Percentiles rank a stretch among this genome's conserved stretches.
Evolutionary conservation across 2,113 vertebrate genomes (phyloP).

Genomic region (Strigops habroptila): DNA sequence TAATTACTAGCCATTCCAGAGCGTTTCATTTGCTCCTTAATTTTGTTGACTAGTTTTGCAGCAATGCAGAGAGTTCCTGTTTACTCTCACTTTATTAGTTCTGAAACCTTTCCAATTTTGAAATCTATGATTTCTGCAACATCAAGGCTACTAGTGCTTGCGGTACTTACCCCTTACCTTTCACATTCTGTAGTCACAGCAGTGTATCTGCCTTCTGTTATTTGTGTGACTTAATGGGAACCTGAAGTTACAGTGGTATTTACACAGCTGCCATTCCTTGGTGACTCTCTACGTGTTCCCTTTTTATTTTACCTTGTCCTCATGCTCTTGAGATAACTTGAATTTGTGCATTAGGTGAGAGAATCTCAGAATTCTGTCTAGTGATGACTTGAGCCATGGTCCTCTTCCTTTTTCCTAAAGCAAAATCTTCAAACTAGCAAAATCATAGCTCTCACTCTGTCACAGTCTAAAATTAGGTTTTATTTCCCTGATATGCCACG

Average conservation of each 20-base stretch:
- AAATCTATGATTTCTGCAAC: background rate
- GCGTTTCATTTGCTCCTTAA: slow-evolving; percentile 3
- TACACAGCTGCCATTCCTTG: background rate
- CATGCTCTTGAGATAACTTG: background rate
- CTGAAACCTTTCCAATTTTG: background rate
- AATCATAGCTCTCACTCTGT: background rate
- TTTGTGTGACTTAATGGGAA: background rate
- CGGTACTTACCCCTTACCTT: background rate
- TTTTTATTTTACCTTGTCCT: background rate
- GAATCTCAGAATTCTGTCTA: background rate
- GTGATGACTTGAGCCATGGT: background rate
- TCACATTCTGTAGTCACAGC: background rate
- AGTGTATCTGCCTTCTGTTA: background rate
- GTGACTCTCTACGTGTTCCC: background rate
- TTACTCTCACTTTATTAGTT: background rate
- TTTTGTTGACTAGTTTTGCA: slow-evolving; percentile 18
- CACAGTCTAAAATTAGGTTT: background rate
- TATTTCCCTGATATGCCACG: background rate
- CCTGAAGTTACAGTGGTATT: background rate
- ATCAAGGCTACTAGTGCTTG: background rate
- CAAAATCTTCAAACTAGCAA: background rate
- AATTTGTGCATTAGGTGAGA: background rate
- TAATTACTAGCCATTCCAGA: slow-evolving; percentile 7
- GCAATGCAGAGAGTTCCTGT: background rate
- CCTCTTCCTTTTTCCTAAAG: background rate